Base-by-base conservation (phyloP, 2,113 vertebrate species). In the Alaudala cheleensis region DNA sequence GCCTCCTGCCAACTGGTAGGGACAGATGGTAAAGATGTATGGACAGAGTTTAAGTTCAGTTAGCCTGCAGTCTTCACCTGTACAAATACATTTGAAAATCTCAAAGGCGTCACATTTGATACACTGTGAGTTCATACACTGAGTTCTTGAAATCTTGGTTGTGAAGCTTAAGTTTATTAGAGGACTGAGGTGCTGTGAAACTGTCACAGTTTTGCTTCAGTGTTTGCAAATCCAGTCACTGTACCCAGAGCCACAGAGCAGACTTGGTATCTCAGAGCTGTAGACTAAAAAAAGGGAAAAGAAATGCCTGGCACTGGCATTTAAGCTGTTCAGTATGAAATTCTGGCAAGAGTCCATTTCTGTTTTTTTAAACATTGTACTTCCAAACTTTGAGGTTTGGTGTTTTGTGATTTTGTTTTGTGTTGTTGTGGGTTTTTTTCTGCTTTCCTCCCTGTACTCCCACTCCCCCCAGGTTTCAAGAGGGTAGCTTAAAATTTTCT, bases 371-470 rank as follows among this genome's bases (percentile, higher is more conserved):
- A 62, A 23, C 4, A 12, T 6, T 37, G 2, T 33, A 37, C 3
- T 67, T 56, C 31, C 10, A 5, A n/a, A 29, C 11, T 60, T 74
- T n/a, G 21, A 20, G 24, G 10, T 34, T 66, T 67, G 24, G 11
- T 58, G 45, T 14, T 67, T n/a, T 58, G 6, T 72, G 20, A 2
- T 29, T 60, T 28, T 33, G 21, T 11, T 24, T 22, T 40, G 10
- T 25, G 4, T 12, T 4, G 3, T 2, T 25, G 47, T 22, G 10
- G 7, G 4, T 14, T 20, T 9, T 11, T 3, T 14, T 3, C 1
- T 0, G 0, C 0, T 8, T 42, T 54, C 10, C 3, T 6, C 1
- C 7, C 11, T 18, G 2, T 25, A 17, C 2, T 25, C 9, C 18
- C 1, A 31, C 22, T 60, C 3, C 3, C 4, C 6, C 3, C 8